Percentiles rank a stretch among this genome's conserved stretches.
Conservation (phyloP, 2,888 invertebrate species). For the Palloptera scutellata region DNA sequence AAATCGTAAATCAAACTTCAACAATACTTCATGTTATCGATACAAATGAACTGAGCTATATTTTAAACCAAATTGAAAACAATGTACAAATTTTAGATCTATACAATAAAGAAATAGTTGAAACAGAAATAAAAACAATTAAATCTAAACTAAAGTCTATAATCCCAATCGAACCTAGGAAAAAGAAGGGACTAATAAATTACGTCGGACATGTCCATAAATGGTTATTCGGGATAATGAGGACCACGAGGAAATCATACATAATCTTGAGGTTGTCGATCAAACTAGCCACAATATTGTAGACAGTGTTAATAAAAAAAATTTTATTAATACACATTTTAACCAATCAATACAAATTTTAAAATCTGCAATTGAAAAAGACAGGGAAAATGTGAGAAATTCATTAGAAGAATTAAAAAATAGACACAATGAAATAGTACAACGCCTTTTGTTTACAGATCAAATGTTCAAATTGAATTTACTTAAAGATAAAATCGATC, state of each 20-base stretch:
- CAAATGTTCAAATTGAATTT: constrained; percentile 19
- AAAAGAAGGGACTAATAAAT: constrained; percentile 5
- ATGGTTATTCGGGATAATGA: no score
- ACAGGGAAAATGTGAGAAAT: constrained; percentile 19
- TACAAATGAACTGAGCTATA: constrained; percentile 14
- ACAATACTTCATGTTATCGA: constrained; percentile 24
- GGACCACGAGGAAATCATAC: no score
- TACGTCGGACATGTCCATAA: no score
- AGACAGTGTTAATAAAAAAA: constrained; percentile 27
- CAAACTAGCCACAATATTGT: constrained; percentile 23
- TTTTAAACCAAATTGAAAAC: constrained; percentile 16
- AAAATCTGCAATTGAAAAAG: constrained; percentile 23
- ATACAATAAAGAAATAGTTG: constrained; percentile 20
- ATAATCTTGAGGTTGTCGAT: constrained; percentile 8
- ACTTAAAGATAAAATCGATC: constrained; percentile 21
- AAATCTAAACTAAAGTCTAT: constrained; percentile 23
- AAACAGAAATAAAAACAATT: constrained; percentile 24
- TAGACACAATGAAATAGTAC: constrained; percentile 21
- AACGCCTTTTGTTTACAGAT: constrained; percentile 10
- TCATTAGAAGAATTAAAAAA: constrained; percentile 12
- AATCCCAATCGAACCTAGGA: constrained; percentile 15
- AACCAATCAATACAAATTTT: no score
- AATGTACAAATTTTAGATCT: constrained; percentile 19
- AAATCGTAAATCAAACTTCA: constrained; percentile 15
- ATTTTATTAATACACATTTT: no score